Evolutionary conservation across 1,140 invertebrate genomes (phyloP), one percentile per base, ranked within the genome.

Genomic region (Rhynchophorus ferrugineus): DNA sequence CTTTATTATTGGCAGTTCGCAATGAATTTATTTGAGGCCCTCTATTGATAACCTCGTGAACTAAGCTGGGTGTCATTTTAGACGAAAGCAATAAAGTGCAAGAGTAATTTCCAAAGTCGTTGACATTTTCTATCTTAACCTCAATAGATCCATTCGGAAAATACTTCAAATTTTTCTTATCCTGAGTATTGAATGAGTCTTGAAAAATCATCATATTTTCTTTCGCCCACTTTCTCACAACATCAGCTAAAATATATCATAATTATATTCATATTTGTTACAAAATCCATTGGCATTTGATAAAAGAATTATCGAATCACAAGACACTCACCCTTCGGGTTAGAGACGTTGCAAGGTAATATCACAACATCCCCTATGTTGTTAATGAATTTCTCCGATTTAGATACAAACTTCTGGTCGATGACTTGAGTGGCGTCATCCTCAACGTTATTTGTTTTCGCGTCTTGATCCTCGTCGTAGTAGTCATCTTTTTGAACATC

Each of bases 41-140:
- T 3, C 9, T 34, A 6, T 19, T 11, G 9, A 54, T 9, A 0
- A 54, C 17, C 35, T 47, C 16, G 20, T 54, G 38, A 5, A 43
- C 29, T 8, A 54, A 20, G 11, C 36, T 22, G n/a, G 45, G 44
- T 11, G 35, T 33, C n/a, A 3, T 14, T 8, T 8, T 35, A 2
- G 33, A 9, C 3, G 17, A 35, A 18, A 54, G 2, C 2, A 24
- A 8, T 13, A 54, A n/a, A 6, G 20, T 48, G 16, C 52, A 54
- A 20, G 22, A 20, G 33, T 54, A 54, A 3, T 22, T 36, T 9
- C 52, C 52, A 21, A 19, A 48, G 18, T 54, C 52, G 0, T 37
- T 36, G 5, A 11, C 21, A 9, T 14, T 13, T 13, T 24, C 13
- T 1, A 54, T 3, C 11, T n/a, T 21, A 13, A 54, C 41, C 17